Evolutionary conservation across 2,797 vertebrate species (phyloP).

Genomic region (Synaphobranchus kaupii): DNA sequence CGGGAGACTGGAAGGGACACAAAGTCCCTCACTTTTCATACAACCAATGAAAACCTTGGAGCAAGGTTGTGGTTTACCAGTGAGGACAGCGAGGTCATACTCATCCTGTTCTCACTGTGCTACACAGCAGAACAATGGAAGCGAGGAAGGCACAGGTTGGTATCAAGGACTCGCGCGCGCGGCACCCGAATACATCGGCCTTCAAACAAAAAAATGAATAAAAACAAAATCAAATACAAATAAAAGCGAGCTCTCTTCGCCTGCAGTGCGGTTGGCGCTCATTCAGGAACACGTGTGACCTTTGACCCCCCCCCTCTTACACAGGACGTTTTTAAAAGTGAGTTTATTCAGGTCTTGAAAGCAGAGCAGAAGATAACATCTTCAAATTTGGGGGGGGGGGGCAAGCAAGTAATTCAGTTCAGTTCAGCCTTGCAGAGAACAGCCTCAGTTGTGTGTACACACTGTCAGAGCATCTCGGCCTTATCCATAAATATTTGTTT

Average conservation of each 20-base stretch:
- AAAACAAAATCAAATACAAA: too few relatives aligned
- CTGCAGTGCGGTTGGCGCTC: neutral
- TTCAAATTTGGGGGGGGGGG: neutral
- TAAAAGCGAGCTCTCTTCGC: too few relatives aligned
- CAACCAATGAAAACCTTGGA: neutral
- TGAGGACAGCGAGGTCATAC: too few relatives aligned
- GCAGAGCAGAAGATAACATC: neutral
- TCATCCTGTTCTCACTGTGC: neutral
- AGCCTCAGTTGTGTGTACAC: neutral
- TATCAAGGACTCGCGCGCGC: conserved; percentile 2
- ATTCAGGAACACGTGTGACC: neutral
- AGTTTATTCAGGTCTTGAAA: neutral
- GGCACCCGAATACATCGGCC: neutral
- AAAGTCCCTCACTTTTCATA: too few relatives aligned
- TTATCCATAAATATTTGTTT: conserved; percentile 17
- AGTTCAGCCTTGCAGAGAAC: neutral
- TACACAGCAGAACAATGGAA: neutral
- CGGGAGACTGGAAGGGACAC: too few relatives aligned
- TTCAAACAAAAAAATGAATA: neutral
- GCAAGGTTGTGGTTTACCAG: neutral
- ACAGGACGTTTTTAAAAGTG: neutral
- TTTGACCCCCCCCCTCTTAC: neutral
- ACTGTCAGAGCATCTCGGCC: neutral
- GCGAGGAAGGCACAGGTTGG: neutral
- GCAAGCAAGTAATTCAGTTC: neutral